Conservation (phyloP, 1,140 invertebrate genomes). For the Mizuhopecten yessoensis region DNA sequence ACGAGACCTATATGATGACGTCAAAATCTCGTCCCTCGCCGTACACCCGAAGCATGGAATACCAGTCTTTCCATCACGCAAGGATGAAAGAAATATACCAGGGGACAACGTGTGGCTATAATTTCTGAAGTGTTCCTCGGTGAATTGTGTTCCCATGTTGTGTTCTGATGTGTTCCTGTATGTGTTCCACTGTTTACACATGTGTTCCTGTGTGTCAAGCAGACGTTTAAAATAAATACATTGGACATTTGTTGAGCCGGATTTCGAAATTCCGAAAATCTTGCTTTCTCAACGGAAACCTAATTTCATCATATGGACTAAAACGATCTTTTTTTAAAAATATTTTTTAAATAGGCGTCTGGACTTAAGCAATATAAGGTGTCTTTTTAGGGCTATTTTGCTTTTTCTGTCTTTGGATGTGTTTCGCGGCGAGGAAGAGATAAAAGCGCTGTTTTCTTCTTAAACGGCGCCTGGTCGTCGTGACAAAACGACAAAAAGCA, state of each 20-base stretch:
- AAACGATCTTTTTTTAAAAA: no score
- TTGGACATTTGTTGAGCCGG: neutral
- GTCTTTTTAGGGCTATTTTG: no score
- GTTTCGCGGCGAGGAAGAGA: no score
- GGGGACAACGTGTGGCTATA: slow-evolving; percentile 68
- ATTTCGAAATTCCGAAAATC: neutral
- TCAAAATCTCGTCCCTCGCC: slow-evolving; percentile 67
- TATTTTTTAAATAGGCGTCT: no score
- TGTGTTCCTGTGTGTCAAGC: neutral
- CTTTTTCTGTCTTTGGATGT: no score
- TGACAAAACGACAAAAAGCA: no score
- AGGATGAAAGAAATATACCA: slow-evolving; percentile 69
- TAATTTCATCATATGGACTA: no score
- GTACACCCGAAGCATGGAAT: slow-evolving; percentile 67
- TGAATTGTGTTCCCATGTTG: neutral
- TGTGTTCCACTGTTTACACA: neutral
- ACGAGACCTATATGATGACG: slow-evolving; percentile 71
- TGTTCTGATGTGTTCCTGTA: neutral
- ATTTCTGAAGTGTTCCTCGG: slow-evolving; percentile 47
- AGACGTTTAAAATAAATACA: neutral
- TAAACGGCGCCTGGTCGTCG: no score
- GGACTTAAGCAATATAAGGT: no score
- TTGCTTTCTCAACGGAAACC: no score
- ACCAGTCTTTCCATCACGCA: slow-evolving; percentile 64
- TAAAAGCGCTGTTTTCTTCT: no score